phyloP scores from a whole-genome alignment of 2,797 vertebrate genomes.

The Toxotes lorentzi region DNA sequence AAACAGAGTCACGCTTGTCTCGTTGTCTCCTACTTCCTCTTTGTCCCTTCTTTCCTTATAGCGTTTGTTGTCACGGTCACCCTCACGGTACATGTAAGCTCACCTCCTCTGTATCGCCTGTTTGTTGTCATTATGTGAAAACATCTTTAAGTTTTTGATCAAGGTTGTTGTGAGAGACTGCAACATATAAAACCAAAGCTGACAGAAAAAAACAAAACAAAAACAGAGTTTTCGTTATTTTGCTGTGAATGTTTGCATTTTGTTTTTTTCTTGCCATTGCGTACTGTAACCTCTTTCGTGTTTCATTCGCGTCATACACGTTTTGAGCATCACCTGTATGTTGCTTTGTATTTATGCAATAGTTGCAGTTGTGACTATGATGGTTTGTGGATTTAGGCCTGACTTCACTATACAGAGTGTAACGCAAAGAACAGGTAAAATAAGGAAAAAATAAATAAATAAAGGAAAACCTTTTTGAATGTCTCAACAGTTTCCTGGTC shows the following conservation, averaged over 20 bases:
- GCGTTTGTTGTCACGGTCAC: slow-evolving; percentile 43
- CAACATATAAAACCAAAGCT: slow-evolving; percentile 82
- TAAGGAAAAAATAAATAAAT: slow-evolving; percentile 65
- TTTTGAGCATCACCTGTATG: slow-evolving; percentile 77
- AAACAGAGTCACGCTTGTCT: slow-evolving; percentile 57
- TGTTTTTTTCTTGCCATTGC: slow-evolving; percentile 57
- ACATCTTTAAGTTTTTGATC: slow-evolving; percentile 54
- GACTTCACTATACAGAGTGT: slow-evolving; percentile 79
- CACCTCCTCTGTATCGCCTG: slow-evolving; percentile 49
- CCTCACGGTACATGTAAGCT: slow-evolving; percentile 60
- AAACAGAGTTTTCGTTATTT: slow-evolving; percentile 56
- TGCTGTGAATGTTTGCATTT: slow-evolving; percentile 78
- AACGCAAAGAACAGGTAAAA: slow-evolving; percentile 76
- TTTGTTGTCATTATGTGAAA: slow-evolving; percentile 64
- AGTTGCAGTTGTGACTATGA: slow-evolving; percentile 82
- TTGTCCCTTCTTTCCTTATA: slow-evolving; percentile 33
- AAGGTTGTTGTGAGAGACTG: slow-evolving; percentile 61
- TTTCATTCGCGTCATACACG: slow-evolving; percentile 70
- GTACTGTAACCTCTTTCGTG: slow-evolving; percentile 76
- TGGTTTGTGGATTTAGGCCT: slow-evolving; percentile 83
- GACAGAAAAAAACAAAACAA: slow-evolving; percentile 55
- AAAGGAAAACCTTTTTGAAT: slow-evolving; percentile 81
- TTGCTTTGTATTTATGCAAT: slow-evolving; percentile 87
- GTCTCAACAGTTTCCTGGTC: slow-evolving; percentile 64
- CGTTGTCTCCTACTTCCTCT: slow-evolving; percentile 46